A percentile compares a stretch with the other conserved stretches of the same genome.
phyloP scores from a whole-genome alignment of 1,140 invertebrate species.

The Panagrolaimus sp. region DNA sequence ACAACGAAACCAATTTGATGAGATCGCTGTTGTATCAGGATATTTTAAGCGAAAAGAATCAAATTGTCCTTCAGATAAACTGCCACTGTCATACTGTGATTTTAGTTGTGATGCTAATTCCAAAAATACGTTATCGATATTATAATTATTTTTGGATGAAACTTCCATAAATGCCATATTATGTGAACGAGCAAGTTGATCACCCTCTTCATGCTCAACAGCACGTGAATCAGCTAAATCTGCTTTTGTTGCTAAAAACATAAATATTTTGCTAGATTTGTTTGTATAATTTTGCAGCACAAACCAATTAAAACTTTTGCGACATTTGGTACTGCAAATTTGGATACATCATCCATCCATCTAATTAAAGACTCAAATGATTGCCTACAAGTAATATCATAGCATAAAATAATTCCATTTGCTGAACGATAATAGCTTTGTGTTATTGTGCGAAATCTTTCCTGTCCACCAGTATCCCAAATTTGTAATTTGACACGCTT shows the following conservation, averaged over 20 bases:
- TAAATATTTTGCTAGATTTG: neutral
- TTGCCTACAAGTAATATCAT: conserved; percentile 83
- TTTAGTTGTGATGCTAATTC: conserved; percentile 52
- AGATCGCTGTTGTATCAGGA: conserved; percentile 42
- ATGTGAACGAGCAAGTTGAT: conserved; percentile 39
- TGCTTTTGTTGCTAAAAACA: conserved; percentile 50
- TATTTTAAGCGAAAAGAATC: conserved; percentile 51
- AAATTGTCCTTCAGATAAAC: conserved; percentile 23
- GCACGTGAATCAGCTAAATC: conserved; percentile 40
- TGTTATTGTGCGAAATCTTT: conserved; percentile 69
- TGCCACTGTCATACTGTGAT: conserved; percentile 50
- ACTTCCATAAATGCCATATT: conserved; percentile 51
- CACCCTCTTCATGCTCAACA: conserved; percentile 44
- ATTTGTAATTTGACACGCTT: conserved; percentile 89
- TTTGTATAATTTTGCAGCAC: conserved; percentile 25
- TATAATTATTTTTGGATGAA: conserved; percentile 51
- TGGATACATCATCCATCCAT: conserved; percentile 87
- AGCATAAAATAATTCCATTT: conserved; percentile 69
- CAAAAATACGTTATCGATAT: conserved; percentile 47
- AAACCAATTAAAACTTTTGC: conserved; percentile 78
- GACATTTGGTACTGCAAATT: conserved; percentile 82
- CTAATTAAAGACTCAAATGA: conserved; percentile 80
- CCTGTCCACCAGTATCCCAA: conserved; percentile 86
- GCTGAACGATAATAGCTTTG: conserved; percentile 66
- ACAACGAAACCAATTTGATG: conserved; percentile 43